Evolutionary conservation across 2,797 vertebrate genomes (phyloP), one percentile per base, ranked within the genome.

Genomic region (Sandelia bainsii): DNA sequence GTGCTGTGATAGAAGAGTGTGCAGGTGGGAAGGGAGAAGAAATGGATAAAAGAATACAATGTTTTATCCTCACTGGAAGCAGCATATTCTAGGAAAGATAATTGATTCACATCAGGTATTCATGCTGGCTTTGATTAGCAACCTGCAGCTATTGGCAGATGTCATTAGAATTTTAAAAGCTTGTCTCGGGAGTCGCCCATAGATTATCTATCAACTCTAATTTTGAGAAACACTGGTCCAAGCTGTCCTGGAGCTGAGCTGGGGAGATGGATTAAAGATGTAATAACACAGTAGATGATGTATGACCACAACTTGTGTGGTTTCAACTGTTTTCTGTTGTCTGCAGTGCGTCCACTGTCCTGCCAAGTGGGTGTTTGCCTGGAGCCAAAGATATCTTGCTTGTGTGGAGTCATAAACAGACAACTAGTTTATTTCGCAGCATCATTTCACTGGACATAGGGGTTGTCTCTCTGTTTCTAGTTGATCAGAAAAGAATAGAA

Each of bases 311-410:
- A 69, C 84, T 89, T 83, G 62, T 82, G 81, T 81, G 72, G 60
- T 87, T 90, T 90, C 87, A 90, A 83, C 85, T 82, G 48, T 81
- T 90, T 79, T 58, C 42, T 62, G n/a, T 58, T 74, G 77, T 77
- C 78, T 5, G 49, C 85, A 83, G 64, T 86, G 80, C 64, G 57
- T 74, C 75, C 70, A 52, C 62, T 60, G 62, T 69, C 64, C 69
- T 85, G 88, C 77, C 82, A 85, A 71, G 20, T 20, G 58, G 65
- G 20, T 72, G 49, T 75, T 65, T 56, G 63, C 72, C 65, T 53
- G 6, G 42, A 69, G 78, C 46, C 58, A 80, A 59, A 69, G 40
- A 54, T 44, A 56, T 52, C 45, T 40, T 49, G 34, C 66, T 65
- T 53, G 52, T 14, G 5, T 12, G 2, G 37, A 70, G 34, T 50